A percentile compares a stretch with the other conserved stretches of the same genome.
phyloP scores from a whole-genome alignment of 2,888 invertebrate species.

The Adelphocoris suturalis region DNA sequence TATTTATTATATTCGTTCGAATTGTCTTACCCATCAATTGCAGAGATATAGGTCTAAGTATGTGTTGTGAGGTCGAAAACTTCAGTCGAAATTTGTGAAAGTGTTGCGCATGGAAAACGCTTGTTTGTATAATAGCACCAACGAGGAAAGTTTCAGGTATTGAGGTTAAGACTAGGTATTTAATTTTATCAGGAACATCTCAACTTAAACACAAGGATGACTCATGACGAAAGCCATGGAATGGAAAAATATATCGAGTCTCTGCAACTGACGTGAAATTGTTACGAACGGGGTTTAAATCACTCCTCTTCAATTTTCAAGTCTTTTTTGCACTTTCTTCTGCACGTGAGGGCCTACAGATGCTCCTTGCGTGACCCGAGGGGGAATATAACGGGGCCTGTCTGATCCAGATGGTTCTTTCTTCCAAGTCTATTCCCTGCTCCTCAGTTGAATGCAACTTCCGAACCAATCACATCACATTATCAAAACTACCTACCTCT shows the following conservation, averaged over 20 bases:
- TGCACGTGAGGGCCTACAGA: constrained; percentile 37
- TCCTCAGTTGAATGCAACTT: too few species aligned
- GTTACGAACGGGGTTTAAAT: background rate
- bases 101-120: too few species aligned
- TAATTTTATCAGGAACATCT: background rate
- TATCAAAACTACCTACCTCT: too few species aligned
- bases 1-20: too few species aligned
- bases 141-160: too few species aligned
- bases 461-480: too few species aligned
- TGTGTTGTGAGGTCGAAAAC: too few species aligned
- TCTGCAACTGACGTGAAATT: constrained; percentile 1
- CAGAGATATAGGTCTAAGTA: too few species aligned
- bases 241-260: background rate
- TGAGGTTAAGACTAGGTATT: too few species aligned
- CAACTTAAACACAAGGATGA: background rate
- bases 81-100: too few species aligned
- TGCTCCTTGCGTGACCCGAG: constrained; percentile 12
- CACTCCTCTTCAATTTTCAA: background rate
- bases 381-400: background rate
- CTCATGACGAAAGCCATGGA: background rate
- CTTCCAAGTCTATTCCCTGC: background rate
- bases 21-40: too few species aligned
- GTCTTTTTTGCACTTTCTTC: constrained; percentile 10
- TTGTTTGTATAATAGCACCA: too few species aligned
- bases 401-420: background rate